Percentiles rank a stretch among this genome's conserved stretches.
phyloP scores from a whole-genome alignment of 2,113 vertebrate genomes.

The Alectura lathami region DNA sequence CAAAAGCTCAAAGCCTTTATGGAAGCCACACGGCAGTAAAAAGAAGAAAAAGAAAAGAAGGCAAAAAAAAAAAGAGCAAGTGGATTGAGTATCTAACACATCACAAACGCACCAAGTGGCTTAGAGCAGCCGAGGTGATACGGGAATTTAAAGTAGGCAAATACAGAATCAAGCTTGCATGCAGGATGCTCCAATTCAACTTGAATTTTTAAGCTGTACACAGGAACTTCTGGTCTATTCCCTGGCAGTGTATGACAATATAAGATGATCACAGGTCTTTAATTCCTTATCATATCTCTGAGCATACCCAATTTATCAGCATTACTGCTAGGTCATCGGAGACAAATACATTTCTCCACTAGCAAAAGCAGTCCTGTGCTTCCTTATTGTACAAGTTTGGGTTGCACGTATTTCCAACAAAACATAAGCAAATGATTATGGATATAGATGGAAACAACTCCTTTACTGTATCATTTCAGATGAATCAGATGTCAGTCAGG shows the following conservation, averaged over 20 bases:
- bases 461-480: neutral
- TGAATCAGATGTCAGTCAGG: neutral
- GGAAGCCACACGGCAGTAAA: neutral
- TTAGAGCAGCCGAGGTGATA: neutral
- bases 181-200: neutral
- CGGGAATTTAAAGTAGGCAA: neutral
- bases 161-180: neutral
- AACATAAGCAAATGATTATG: neutral
- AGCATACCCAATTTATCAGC: neutral
- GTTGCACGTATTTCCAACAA: neutral
- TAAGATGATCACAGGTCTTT: neutral
- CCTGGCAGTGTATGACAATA: neutral
- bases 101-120: neutral
- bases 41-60: neutral
- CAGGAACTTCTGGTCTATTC: neutral
- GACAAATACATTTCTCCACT: constrained; percentile 31
- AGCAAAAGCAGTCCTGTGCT: constrained; percentile 77
- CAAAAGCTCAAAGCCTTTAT: neutral
- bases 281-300: neutral
- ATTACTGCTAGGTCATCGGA: neutral
- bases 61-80: neutral
- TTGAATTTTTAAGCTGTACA: neutral
- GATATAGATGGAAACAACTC: neutral
- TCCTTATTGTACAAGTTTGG: neutral
- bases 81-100: neutral